Conservation (phyloP, 2,113 vertebrate species). For the Plotosus lineatus region DNA sequence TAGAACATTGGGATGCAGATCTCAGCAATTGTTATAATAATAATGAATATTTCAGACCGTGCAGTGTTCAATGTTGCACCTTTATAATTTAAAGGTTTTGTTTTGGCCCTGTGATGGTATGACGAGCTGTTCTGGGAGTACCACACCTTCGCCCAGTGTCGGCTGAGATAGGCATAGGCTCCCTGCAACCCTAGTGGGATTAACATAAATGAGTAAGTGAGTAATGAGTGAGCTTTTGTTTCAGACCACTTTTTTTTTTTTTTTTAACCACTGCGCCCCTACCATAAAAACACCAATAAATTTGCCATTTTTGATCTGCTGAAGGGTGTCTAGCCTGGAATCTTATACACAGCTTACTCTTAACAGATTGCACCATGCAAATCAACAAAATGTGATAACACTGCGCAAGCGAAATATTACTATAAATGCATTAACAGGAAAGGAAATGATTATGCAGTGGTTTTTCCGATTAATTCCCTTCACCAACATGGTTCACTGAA, state of each 20-base stretch:
- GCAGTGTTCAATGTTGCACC: too few species aligned
- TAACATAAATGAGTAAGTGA: too few species aligned
- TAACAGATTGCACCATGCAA: not conserved
- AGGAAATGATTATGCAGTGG: not conserved
- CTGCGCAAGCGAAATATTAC: not conserved
- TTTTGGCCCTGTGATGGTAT: too few species aligned
- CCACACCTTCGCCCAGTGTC: too few species aligned
- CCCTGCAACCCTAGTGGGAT: too few species aligned
- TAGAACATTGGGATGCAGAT: too few species aligned
- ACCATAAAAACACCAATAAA: not conserved
- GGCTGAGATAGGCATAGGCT: too few species aligned
- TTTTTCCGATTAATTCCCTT: not conserved
- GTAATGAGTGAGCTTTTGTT: conserved; percentile 1
- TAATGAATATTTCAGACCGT: too few species aligned
- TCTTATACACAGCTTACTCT: not conserved
- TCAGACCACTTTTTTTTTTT: not conserved
- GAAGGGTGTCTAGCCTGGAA: not conserved
- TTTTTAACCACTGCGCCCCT: not conserved
- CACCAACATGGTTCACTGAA: not conserved
- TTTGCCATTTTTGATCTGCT: too few species aligned
- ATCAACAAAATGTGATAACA: not conserved
- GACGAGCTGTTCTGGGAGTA: too few species aligned
- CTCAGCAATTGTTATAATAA: too few species aligned
- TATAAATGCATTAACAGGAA: not conserved
- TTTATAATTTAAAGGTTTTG: too few species aligned